These are phyloP conservation scores for Stramonita haemastoma DNA, from an alignment of 2,888 invertebrate genomes.

Conservation along the genomic window DNA sequence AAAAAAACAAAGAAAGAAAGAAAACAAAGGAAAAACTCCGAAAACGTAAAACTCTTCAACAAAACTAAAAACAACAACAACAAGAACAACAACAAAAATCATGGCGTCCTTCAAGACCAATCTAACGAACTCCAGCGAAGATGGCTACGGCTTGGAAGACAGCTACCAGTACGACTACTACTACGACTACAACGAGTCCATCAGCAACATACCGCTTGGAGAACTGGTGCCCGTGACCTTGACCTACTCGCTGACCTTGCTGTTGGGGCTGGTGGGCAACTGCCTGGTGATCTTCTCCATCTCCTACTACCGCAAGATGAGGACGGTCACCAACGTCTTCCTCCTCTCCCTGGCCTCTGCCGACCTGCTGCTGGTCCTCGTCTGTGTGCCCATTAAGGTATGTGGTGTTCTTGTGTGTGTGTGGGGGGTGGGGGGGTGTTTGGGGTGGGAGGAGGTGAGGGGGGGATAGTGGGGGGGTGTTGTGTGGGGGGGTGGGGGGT, in stretches of 20 bases:
- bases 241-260: conserved; percentile 82
- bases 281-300: conserved; percentile 81
- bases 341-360: conserved; percentile 84
- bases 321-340: conserved; percentile 83
- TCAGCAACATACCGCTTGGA: conserved; percentile 78
- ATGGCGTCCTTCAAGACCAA: too few relatives aligned
- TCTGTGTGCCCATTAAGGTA: conserved; percentile 86
- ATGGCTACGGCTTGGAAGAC: too few relatives aligned
- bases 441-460: too few relatives aligned
- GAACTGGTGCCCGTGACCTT: conserved; percentile 81
- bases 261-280: conserved; percentile 82
- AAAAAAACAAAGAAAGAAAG: too few relatives aligned
- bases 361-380: conserved; percentile 83
- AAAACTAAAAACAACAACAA: too few relatives aligned
- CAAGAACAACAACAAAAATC: too few relatives aligned
- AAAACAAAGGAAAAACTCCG: too few relatives aligned
- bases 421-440: too few relatives aligned
- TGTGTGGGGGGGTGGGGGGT: too few relatives aligned
- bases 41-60: too few relatives aligned
- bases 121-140: too few relatives aligned
- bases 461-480: too few relatives aligned
- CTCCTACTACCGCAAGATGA: conserved; percentile 80
- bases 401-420: conserved; percentile 53
- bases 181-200: conserved; percentile 79
- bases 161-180: conserved; percentile 72